Conservation (phyloP, 2,888 invertebrate species). For the Sthenelais limicola region DNA sequence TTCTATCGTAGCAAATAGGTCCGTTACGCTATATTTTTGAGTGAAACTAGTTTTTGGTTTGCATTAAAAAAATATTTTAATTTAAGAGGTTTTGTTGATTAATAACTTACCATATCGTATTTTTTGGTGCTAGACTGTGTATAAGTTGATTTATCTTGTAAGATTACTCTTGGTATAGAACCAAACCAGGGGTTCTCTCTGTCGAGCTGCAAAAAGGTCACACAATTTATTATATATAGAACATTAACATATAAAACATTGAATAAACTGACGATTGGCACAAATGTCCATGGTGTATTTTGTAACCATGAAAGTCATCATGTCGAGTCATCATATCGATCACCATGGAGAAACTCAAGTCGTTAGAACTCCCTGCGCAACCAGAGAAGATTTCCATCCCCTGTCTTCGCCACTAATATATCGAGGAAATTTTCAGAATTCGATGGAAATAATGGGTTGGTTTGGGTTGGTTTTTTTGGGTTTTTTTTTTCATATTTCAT, state of each 20-base stretch:
- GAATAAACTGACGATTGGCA: background rate
- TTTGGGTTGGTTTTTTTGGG: too few species aligned
- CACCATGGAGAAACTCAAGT: too few species aligned
- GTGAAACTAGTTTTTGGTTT: too few species aligned
- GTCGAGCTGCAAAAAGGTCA: conserved; percentile 79
- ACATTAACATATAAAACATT: background rate
- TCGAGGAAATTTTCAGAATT: too few species aligned
- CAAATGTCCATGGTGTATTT: background rate
- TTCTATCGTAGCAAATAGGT: too few species aligned
- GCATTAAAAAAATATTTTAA: too few species aligned
- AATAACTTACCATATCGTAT: conserved; percentile 82
- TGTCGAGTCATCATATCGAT: background rate
- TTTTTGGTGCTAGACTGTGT: conserved; percentile 92
- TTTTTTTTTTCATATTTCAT: background rate
- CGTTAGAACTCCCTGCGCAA: too few species aligned
- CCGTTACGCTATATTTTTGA: too few species aligned
- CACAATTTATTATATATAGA: background rate
- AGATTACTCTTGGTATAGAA: conserved; percentile 83
- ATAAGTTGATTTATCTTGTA: conserved; percentile 97
- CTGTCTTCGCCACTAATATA: background rate
- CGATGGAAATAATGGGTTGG: too few species aligned
- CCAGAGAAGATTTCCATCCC: background rate
- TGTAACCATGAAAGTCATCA: background rate
- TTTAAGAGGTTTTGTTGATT: too few species aligned
- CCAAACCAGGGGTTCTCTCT: conserved; percentile 84